phyloP scores from a whole-genome alignment of 2,888 invertebrate genomes.

The Agonopterix arenella region DNA sequence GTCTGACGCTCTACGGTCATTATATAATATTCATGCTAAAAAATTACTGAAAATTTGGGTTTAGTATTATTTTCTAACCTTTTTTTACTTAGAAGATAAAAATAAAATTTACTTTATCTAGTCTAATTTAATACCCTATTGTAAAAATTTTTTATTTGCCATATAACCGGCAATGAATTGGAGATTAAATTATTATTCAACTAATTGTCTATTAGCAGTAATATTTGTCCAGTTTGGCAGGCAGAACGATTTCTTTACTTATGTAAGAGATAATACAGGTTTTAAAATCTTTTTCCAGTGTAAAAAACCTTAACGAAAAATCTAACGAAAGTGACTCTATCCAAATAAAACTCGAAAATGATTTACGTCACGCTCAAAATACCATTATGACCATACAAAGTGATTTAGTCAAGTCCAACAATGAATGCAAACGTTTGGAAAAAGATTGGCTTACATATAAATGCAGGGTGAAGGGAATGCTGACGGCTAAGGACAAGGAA shows the following conservation, averaged over 20 bases:
- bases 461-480: conserved; percentile 60
- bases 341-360: conserved; percentile 46
- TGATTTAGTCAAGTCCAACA: conserved; percentile 40
- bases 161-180: too few relatives aligned
- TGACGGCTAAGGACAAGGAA: conserved; percentile 53
- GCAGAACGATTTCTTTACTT: neutral
- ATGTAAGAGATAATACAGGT: neutral
- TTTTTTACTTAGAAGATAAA: too few relatives aligned
- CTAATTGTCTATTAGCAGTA: too few relatives aligned
- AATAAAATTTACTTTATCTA: too few relatives aligned
- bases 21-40: too few relatives aligned
- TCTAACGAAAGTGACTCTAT: neutral
- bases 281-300: neutral
- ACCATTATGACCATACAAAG: conserved; percentile 39
- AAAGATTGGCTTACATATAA: conserved; percentile 66
- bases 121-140: too few relatives aligned
- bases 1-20: too few relatives aligned
- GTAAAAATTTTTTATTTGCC: too few relatives aligned
- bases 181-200: too few relatives aligned
- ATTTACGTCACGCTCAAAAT: conserved; percentile 52
- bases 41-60: too few relatives aligned
- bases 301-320: neutral
- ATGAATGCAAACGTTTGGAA: conserved; percentile 51
- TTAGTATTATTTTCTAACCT: too few relatives aligned
- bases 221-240: too few relatives aligned